These are phyloP conservation scores for Agonopterix heracliana DNA, from an alignment of 2,888 invertebrate genomes.

Conservation along the genomic window DNA sequence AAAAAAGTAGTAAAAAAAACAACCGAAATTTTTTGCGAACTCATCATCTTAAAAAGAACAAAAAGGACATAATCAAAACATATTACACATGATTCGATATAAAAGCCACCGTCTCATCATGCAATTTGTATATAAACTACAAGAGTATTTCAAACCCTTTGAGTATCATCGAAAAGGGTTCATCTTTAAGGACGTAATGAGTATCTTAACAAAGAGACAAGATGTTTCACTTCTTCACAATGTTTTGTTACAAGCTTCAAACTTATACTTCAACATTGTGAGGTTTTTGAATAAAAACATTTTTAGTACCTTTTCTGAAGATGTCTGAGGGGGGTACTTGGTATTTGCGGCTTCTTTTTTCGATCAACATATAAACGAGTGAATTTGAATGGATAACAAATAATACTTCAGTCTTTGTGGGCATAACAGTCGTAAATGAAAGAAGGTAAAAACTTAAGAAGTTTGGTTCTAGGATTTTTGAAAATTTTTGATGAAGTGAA, in stretches of 20 bases:
- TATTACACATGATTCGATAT: constrained; percentile 26
- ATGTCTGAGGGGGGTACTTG: neutral
- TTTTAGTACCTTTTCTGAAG: neutral
- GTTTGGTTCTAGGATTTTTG: neutral
- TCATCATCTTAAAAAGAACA: no score
- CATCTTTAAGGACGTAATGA: constrained; percentile 42
- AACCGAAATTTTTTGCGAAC: no score
- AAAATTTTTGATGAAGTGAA: no score
- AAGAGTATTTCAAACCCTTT: neutral
- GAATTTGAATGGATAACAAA: constrained; percentile 2
- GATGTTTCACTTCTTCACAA: constrained; percentile 4
- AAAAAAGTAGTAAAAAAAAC: no score
- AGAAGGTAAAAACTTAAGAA: neutral
- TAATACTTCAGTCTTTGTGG: neutral
- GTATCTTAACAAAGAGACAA: constrained; percentile 26
- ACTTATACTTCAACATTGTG: neutral
- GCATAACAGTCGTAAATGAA: neutral
- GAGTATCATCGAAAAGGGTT: constrained; percentile 37
- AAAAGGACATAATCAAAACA: neutral
- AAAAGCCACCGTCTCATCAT: constrained; percentile 42
- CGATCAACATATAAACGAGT: neutral
- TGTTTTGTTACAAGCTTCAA: constrained; percentile 5
- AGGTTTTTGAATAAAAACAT: neutral
- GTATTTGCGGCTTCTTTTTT: constrained; percentile 3
- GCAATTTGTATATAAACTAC: constrained; percentile 17